These are phyloP conservation scores for Oscheius sp. DNA, from an alignment of 2,888 invertebrate species.

Conservation along the genomic window DNA sequence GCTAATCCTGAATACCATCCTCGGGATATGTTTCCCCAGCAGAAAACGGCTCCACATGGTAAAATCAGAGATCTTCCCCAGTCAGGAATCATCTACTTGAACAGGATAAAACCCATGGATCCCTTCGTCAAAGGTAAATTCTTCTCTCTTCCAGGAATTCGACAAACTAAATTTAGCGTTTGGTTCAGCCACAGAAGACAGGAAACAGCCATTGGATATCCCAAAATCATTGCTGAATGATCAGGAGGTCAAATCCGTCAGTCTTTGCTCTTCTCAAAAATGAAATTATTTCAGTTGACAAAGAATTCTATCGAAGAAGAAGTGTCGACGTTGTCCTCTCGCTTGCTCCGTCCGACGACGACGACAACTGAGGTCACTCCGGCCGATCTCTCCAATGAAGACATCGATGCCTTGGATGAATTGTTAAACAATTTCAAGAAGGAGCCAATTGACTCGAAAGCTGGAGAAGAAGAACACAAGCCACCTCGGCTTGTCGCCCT, in stretches of 20 bases:
- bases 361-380: conserved; percentile 7
- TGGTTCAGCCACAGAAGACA: conserved; percentile 10
- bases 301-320: conserved; percentile 11
- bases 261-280: background rate
- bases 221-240: background rate
- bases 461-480: background rate
- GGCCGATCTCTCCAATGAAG: conserved; percentile 2
- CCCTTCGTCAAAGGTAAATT: conserved; percentile 34
- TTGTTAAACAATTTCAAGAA: conserved; percentile 13
- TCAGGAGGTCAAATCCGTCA: conserved; percentile 3
- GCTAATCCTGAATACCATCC: conserved; percentile 51
- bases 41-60: conserved; percentile 36
- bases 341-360: background rate
- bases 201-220: background rate
- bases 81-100: conserved; percentile 53
- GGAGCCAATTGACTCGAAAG: background rate
- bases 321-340: background rate
- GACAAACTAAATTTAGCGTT: background rate
- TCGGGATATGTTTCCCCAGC: conserved; percentile 46
- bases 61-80: conserved; percentile 52
- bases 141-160: background rate
- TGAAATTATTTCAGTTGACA: conserved; percentile 2
- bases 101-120: conserved; percentile 51
- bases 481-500: background rate
- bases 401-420: conserved; percentile 20